Conservation (phyloP, 2,888 invertebrate genomes). For the Bursaphelenchus okinawaensis region DNA sequence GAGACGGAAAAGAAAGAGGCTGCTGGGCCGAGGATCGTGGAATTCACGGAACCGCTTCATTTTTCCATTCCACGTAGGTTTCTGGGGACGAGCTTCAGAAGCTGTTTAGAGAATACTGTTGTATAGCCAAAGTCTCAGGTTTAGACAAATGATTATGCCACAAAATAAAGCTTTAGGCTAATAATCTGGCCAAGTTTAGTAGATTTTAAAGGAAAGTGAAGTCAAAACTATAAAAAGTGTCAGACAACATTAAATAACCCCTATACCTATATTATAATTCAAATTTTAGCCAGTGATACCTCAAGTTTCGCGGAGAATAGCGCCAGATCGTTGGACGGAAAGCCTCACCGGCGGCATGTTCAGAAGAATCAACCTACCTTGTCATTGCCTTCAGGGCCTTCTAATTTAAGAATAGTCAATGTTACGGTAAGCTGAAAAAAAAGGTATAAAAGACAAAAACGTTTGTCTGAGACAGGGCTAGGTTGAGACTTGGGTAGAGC, state of each 20-base stretch:
- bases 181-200: no score
- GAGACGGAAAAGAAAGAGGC: background rate
- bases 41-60: conserved; percentile 48
- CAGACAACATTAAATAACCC: no score
- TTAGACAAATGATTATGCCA: no score
- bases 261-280: no score
- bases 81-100: no score
- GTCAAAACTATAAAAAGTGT: no score
- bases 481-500: no score
- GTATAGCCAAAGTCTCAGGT: no score
- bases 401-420: background rate
- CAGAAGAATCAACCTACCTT: conserved; percentile 6
- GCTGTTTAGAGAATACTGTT: no score
- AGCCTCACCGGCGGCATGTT: background rate
- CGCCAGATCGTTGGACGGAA: background rate
- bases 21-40: conserved; percentile 16
- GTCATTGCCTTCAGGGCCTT: background rate
- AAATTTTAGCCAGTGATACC: conserved; percentile 49
- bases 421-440: background rate
- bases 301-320: conserved; percentile 27
- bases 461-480: no score
- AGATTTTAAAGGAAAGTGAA: no score
- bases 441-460: background rate
- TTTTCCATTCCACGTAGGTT: conserved; percentile 50
- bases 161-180: no score